phyloP scores from a whole-genome alignment of 2,113 vertebrate species.

The Bettongia penicillata region DNA sequence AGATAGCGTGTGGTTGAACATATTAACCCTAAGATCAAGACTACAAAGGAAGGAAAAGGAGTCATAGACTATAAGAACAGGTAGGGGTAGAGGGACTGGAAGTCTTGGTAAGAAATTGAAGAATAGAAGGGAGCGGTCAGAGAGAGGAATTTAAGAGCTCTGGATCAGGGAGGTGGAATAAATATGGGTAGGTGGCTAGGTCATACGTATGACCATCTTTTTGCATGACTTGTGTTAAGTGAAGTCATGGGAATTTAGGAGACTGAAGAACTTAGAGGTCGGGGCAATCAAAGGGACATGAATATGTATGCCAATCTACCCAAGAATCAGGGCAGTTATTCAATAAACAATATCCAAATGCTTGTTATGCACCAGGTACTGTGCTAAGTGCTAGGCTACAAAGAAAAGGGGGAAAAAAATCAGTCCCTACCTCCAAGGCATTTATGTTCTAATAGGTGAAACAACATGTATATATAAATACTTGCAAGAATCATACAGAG shows the following conservation, averaged over 20 bases:
- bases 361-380: not conserved
- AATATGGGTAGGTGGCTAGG: not conserved
- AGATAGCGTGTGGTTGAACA: not conserved
- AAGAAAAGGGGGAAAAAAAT: too few relatives aligned
- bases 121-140: not conserved
- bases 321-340: not conserved
- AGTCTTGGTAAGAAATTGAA: not conserved
- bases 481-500: too few relatives aligned
- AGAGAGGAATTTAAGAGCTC: not conserved
- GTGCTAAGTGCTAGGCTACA: too few relatives aligned
- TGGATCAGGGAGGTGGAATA: not conserved
- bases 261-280: not conserved
- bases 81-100: not conserved
- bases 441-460: too few relatives aligned
- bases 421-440: too few relatives aligned
- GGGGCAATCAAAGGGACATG: not conserved
- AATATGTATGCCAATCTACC: not conserved
- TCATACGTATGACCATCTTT: not conserved
- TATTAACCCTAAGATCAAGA: not conserved
- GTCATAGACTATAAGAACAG: not conserved
- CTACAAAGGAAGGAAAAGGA: not conserved
- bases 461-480: too few relatives aligned
- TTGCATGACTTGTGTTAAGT: not conserved
- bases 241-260: not conserved
- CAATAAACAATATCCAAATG: not conserved